Evolutionary conservation across 1,140 invertebrate genomes (phyloP).

Genomic region (Apocrypta bakeri): DNA sequence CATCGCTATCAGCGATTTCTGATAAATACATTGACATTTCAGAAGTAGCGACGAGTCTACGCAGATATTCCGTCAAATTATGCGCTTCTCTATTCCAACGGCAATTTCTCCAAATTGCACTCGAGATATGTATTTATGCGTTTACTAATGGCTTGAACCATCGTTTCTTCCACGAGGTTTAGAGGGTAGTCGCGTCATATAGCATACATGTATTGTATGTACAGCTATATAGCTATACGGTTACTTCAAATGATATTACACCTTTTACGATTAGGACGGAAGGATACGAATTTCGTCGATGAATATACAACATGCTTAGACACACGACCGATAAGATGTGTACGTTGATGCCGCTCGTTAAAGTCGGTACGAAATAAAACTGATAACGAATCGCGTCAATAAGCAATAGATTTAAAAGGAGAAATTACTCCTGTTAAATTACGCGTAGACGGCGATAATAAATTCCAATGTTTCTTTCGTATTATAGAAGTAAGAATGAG

Average conservation of each 20-base stretch:
- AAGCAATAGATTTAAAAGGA: not conserved
- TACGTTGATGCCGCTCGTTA: not conserved
- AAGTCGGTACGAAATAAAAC: not conserved
- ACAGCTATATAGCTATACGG: no score
- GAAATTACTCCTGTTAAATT: not conserved
- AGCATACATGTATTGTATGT: no score
- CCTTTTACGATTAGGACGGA: no score
- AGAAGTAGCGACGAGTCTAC: not conserved
- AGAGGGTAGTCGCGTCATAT: no score
- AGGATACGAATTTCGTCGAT: not conserved
- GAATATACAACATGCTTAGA: not conserved
- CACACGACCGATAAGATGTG: not conserved
- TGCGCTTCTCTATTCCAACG: not conserved
- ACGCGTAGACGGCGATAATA: not conserved
- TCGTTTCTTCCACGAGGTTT: no score
- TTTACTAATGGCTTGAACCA: not conserved
- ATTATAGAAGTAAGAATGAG: no score
- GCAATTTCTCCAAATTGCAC: conserved; percentile 4
- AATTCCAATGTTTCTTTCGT: not conserved
- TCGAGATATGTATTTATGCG: not conserved
- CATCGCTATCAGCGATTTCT: conserved; percentile 26
- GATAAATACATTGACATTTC: not conserved
- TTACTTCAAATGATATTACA: no score
- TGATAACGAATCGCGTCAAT: not conserved
- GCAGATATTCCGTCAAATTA: conserved; percentile 1